phyloP scores from a whole-genome alignment of 2,888 invertebrate genomes.

The Kryphioiulus occultus region DNA sequence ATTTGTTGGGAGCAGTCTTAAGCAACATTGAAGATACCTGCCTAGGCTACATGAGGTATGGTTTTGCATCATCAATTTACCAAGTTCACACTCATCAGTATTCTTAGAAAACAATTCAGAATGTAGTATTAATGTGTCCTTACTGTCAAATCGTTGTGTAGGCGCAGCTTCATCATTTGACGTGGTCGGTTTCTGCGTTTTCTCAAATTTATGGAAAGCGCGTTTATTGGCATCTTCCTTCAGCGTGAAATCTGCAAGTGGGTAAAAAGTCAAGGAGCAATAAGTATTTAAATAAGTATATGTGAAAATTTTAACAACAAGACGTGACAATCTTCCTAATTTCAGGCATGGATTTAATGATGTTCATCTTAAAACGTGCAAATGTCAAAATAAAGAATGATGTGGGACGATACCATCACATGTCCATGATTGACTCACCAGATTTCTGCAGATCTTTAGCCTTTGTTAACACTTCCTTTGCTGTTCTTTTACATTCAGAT shows the following conservation, averaged over 20 bases:
- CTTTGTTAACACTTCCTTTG: slow-evolving; percentile 93
- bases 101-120: not conserved
- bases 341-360: not conserved
- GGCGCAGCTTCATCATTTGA: slow-evolving; percentile 72
- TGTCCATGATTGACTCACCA: slow-evolving; percentile 57
- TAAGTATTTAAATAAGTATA: slow-evolving; percentile 44
- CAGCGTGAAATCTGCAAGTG: slow-evolving; percentile 60
- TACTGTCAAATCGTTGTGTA: slow-evolving; percentile 71
- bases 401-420: not conserved
- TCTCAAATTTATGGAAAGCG: slow-evolving; percentile 90
- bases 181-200: slow-evolving; percentile 70
- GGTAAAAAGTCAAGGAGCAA: not conserved
- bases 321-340: slow-evolving; percentile 7
- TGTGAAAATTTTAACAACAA: not conserved
- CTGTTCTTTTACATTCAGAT: slow-evolving; percentile 71
- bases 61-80: not conserved
- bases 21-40: not conserved
- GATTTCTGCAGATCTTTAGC: slow-evolving; percentile 92
- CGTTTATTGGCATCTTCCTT: slow-evolving; percentile 90
- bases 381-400: not conserved
- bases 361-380: not conserved
- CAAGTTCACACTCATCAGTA: not conserved
- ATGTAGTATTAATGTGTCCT: slow-evolving; percentile 55
- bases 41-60: not conserved
- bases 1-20: not conserved